phyloP scores from a whole-genome alignment of 1,140 invertebrate genomes.

The Cherax quadricarinatus region DNA sequence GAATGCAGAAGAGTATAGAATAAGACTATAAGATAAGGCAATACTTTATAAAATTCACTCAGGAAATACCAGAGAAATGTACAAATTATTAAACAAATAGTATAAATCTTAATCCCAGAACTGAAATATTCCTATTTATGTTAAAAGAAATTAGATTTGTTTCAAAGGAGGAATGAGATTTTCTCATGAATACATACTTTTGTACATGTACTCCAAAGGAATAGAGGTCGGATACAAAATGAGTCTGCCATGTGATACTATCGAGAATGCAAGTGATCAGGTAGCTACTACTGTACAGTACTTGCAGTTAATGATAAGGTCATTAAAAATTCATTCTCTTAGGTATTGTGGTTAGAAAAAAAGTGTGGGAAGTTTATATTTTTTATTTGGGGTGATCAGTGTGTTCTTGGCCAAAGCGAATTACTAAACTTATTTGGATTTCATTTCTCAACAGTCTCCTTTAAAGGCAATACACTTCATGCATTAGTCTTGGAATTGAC shows the following conservation, averaged over 20 bases:
- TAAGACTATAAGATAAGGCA: constrained; percentile 49
- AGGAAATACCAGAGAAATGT: constrained; percentile 41
- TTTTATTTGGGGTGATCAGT: neutral
- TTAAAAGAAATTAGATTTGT: constrained; percentile 16
- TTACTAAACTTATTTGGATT: neutral
- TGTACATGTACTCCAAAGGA: neutral
- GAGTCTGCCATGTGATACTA: neutral
- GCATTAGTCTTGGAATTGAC: neutral
- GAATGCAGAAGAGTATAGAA: constrained; percentile 28
- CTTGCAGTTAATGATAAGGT: neutral
- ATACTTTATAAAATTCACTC: constrained; percentile 46
- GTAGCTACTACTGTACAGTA: neutral
- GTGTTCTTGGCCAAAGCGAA: neutral
- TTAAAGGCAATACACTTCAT: neutral
- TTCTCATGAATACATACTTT: neutral
- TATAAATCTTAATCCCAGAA: constrained; percentile 25
- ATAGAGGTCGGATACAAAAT: neutral
- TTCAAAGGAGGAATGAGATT: constrained; percentile 1
- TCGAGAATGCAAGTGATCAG: neutral
- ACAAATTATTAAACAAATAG: constrained; percentile 18
- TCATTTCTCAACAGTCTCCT: neutral
- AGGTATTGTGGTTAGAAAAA: neutral
- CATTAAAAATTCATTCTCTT: neutral
- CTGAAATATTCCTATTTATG: constrained; percentile 15
- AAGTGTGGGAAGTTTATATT: neutral